A percentile compares a stretch with the other conserved stretches of the same genome.
Evolutionary conservation across 2,888 invertebrate species (phyloP).

Genomic region (Aphidius colemani): DNA sequence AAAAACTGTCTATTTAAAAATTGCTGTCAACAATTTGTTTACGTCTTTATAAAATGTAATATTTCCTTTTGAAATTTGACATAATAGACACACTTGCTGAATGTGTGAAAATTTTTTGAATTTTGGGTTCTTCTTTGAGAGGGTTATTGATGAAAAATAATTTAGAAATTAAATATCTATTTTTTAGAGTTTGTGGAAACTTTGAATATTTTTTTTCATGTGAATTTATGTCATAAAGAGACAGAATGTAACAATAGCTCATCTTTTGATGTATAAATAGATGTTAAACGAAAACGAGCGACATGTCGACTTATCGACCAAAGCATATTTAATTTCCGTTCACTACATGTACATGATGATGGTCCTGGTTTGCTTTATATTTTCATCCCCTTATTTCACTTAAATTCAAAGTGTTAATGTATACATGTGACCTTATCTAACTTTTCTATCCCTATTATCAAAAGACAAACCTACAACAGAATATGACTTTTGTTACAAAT

Average conservation of each 20-base stretch:
- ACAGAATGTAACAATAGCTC: constrained; percentile 54
- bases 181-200: too few relatives aligned
- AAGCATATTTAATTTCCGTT: constrained; percentile 61
- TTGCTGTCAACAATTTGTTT: too few relatives aligned
- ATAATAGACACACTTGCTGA: too few relatives aligned
- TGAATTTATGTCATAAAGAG: too few relatives aligned
- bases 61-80: too few relatives aligned
- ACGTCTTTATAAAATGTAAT: too few relatives aligned
- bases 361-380: constrained; percentile 31
- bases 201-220: too few relatives aligned
- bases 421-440: constrained; percentile 29
- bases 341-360: constrained; percentile 34
- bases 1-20: too few relatives aligned
- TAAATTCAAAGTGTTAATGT: constrained; percentile 2
- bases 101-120: too few relatives aligned
- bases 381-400: constrained; percentile 20
- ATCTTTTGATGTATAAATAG: constrained; percentile 53
- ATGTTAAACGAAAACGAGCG: constrained; percentile 9
- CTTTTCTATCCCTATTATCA: constrained; percentile 58
- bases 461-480: constrained; percentile 44
- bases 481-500: constrained; percentile 9
- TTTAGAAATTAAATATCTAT: too few relatives aligned
- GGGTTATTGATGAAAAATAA: too few relatives aligned
- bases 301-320: constrained; percentile 56
- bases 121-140: too few relatives aligned